These are phyloP conservation scores for Champsocephalus gunnari DNA, from an alignment of 2,797 vertebrate species.

Conservation along the genomic window DNA sequence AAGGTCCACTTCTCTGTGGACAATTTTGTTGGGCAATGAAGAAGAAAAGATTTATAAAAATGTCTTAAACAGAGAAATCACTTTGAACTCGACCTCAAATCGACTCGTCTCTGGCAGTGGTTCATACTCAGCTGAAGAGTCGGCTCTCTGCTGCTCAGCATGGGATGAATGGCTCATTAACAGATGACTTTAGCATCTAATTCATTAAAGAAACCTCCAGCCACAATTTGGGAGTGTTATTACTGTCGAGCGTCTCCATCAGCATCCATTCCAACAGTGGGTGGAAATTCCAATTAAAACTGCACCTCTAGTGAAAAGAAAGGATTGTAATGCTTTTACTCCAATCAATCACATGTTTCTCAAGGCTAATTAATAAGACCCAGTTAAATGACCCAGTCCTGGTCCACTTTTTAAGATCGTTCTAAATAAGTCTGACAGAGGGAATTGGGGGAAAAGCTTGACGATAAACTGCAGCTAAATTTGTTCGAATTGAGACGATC, in stretches of 20 bases:
- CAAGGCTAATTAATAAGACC: not conserved
- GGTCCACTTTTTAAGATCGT: conserved; percentile 1
- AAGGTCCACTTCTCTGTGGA: not conserved
- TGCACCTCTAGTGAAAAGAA: not conserved
- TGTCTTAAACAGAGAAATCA: not conserved
- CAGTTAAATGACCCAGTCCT: not conserved
- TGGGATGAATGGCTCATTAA: conserved; percentile 40
- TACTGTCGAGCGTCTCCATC: conserved; percentile 4
- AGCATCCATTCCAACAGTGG: not conserved
- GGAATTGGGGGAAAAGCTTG: conserved; percentile 27
- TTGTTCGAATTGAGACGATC: conserved; percentile 60
- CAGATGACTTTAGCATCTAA: conserved; percentile 25
- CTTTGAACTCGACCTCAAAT: not conserved
- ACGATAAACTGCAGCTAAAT: conserved; percentile 56
- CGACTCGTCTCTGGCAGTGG: conserved; percentile 5
- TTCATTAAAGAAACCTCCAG: conserved; percentile 25
- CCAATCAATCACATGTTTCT: conserved; percentile 1
- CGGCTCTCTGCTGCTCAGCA: conserved; percentile 21
- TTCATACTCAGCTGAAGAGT: conserved; percentile 31
- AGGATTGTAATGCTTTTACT: not conserved
- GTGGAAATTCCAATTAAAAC: conserved; percentile 16
- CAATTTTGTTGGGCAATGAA: conserved; percentile 7
- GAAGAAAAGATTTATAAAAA: not conserved
- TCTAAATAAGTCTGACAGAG: not conserved
- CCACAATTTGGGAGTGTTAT: conserved; percentile 8